Evolutionary conservation across 2,797 vertebrate species (phyloP).

Genomic region (Eptatretus atami): DNA sequence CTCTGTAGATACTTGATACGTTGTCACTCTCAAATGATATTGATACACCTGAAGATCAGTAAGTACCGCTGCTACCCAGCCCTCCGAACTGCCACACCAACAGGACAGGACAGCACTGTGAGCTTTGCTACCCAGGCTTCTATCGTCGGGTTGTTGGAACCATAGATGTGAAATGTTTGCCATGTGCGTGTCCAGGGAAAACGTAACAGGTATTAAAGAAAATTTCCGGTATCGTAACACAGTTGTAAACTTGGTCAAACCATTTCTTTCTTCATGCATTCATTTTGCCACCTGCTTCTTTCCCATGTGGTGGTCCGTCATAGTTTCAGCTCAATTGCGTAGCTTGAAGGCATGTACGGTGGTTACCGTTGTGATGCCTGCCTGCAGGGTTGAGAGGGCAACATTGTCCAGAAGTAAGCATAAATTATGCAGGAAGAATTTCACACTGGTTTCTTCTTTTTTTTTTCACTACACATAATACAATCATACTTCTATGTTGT

Average conservation of each 20-base stretch:
- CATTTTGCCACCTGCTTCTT: constrained; percentile 2
- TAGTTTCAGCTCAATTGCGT: constrained; percentile 63
- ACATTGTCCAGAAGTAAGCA: constrained; percentile 43
- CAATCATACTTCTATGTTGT: too few species aligned
- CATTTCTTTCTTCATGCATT: too few species aligned
- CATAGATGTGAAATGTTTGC: constrained; percentile 32
- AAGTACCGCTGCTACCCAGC: too few species aligned
- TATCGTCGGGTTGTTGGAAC: constrained; percentile 38
- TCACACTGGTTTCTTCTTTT: too few species aligned
- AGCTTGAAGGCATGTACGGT: constrained; percentile 19
- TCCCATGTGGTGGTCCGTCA: constrained; percentile 10
- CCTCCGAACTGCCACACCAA: constrained; percentile 32
- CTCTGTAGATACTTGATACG: too few species aligned
- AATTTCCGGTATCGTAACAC: too few species aligned
- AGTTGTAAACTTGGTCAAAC: too few species aligned
- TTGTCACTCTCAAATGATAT: too few species aligned
- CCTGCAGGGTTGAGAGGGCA: constrained; percentile 36
- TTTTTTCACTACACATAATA: too few species aligned
- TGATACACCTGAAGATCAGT: too few species aligned
- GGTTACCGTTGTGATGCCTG: constrained; percentile 42
- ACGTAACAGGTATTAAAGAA: constrained; percentile 21
- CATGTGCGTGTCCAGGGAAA: constrained; percentile 41
- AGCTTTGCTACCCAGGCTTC: constrained; percentile 31
- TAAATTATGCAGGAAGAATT: too few species aligned
- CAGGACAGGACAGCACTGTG: constrained; percentile 33